These are phyloP conservation scores for Drosophila nr. perissopoda DNA, from an alignment of 2,888 invertebrate species.

Conservation along the genomic window DNA sequence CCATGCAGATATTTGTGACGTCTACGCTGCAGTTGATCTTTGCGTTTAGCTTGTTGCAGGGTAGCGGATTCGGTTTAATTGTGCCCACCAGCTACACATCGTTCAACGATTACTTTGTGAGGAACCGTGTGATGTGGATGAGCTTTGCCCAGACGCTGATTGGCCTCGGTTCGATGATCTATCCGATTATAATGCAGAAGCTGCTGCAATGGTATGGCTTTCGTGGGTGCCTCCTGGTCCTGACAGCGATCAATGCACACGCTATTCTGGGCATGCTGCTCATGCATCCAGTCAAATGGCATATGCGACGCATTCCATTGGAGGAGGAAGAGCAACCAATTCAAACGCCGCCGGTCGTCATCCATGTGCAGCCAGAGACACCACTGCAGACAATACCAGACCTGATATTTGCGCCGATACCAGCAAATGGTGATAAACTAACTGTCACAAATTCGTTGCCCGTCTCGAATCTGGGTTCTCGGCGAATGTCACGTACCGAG, in stretches of 20 bases:
- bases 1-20: constrained; percentile 88
- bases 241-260: constrained; percentile 89
- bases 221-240: constrained; percentile 88
- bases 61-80: constrained; percentile 90
- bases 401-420: constrained; percentile 23
- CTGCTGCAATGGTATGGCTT: constrained; percentile 89
- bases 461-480: constrained; percentile 35
- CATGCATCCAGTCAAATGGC: constrained; percentile 91
- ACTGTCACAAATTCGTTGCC: constrained; percentile 22
- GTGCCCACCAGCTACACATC: constrained; percentile 90
- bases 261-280: constrained; percentile 89
- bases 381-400: constrained; percentile 42
- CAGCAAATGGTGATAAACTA: not conserved
- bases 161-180: constrained; percentile 89
- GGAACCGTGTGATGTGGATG: constrained; percentile 90
- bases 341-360: constrained; percentile 35
- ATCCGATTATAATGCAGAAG: constrained; percentile 88
- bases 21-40: constrained; percentile 88
- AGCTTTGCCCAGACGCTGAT: constrained; percentile 90
- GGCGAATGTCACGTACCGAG: constrained; percentile 56
- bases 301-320: constrained; percentile 86
- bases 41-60: constrained; percentile 89
- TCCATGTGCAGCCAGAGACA: constrained; percentile 68
- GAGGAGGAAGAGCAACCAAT: constrained; percentile 73
- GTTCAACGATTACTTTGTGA: constrained; percentile 91